These are phyloP conservation scores for Pammene fasciana DNA, from an alignment of 2,888 invertebrate species.

Conservation along the genomic window DNA sequence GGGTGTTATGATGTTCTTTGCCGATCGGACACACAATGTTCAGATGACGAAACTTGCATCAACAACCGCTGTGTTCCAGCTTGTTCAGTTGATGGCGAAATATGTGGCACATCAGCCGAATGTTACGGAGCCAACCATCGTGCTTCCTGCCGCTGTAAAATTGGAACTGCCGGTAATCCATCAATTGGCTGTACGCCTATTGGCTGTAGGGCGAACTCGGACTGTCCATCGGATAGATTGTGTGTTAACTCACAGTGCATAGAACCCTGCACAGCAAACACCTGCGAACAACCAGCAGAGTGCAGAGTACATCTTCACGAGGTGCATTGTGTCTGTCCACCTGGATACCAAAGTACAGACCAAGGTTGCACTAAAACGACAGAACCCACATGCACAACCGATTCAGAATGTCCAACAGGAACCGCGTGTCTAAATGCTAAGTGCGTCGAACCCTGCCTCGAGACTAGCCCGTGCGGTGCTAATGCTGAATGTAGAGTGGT, in stretches of 20 bases:
- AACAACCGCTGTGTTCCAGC: constrained; percentile 92
- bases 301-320: constrained; percentile 90
- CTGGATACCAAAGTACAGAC: constrained; percentile 87
- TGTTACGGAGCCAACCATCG: constrained; percentile 92
- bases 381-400: constrained; percentile 87
- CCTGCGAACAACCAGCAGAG: constrained; percentile 88
- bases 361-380: constrained; percentile 84
- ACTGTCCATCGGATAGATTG: constrained; percentile 91
- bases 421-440: constrained; percentile 91
- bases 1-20: constrained; percentile 91
- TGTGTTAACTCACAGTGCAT: constrained; percentile 92
- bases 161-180: constrained; percentile 92
- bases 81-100: constrained; percentile 87
- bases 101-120: constrained; percentile 90
- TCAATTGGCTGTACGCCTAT: constrained; percentile 89
- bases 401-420: constrained; percentile 92
- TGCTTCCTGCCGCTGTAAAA: constrained; percentile 92
- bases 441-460: constrained; percentile 92
- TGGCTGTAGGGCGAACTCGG: constrained; percentile 90
- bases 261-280: constrained; percentile 88
- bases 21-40: constrained; percentile 89
- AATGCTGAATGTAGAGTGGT: constrained; percentile 91
- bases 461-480: constrained; percentile 90
- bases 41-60: constrained; percentile 91
- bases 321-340: constrained; percentile 91